Conservation (phyloP, 2,113 vertebrate species). For the Coturnix japonica region DNA sequence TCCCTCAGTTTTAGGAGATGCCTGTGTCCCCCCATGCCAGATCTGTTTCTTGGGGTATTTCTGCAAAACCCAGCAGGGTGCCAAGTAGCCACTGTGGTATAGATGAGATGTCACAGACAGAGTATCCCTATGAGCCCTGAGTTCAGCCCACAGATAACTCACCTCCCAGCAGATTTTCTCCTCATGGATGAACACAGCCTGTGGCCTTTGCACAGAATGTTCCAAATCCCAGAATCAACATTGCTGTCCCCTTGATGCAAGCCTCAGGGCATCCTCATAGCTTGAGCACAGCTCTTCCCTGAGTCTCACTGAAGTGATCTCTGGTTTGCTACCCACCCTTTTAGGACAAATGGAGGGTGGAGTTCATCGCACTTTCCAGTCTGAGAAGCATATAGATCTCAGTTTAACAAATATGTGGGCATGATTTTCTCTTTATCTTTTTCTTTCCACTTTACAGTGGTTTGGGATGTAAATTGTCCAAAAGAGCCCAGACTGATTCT, state of each 20-base stretch:
- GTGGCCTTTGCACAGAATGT: background rate
- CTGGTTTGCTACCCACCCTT: background rate
- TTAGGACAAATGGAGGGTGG: background rate
- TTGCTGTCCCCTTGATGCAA: accelerated
- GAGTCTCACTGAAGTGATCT: accelerated
- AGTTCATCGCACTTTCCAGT: background rate
- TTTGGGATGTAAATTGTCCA: background rate
- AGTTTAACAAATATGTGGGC: background rate
- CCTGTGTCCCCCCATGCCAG: background rate
- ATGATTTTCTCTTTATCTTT: background rate
- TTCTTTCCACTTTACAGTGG: background rate
- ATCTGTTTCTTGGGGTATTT: background rate
- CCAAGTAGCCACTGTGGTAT: background rate
- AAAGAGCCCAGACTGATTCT: background rate
- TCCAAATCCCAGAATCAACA: background rate
- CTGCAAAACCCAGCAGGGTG: background rate
- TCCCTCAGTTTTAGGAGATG: background rate
- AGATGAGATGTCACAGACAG: background rate
- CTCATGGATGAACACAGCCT: background rate
- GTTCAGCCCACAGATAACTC: background rate
- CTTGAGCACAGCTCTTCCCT: background rate
- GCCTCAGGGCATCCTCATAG: accelerated
- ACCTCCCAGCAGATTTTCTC: background rate
- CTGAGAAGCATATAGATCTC: background rate
- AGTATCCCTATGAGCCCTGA: background rate